Percentiles rank a stretch among this genome's conserved stretches.
Evolutionary conservation across 2,888 invertebrate genomes (phyloP).

Genomic region (Aphodius granarius): DNA sequence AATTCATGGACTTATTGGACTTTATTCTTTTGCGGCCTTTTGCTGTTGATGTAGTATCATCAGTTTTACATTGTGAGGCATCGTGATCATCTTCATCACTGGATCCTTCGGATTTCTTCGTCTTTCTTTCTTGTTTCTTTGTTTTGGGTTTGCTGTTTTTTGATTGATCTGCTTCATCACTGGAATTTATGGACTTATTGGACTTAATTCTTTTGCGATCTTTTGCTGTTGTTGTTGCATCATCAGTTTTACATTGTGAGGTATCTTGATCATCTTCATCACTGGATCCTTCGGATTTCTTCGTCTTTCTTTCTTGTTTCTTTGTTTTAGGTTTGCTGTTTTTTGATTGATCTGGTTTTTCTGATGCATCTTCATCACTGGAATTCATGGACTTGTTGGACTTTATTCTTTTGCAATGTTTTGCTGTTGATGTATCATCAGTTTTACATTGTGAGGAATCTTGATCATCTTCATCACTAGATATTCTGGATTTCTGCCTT

Average conservation of each 20-base stretch:
- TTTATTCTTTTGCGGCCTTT: too few species aligned
- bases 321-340: neutral
- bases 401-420: too few species aligned
- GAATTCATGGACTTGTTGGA: too few species aligned
- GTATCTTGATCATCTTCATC: neutral
- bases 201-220: too few species aligned
- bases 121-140: conserved; percentile 5
- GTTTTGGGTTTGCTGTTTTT: neutral
- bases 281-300: neutral
- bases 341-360: neutral
- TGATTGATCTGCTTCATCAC: neutral
- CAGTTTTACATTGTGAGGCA: too few species aligned
- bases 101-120: neutral
- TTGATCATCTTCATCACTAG: neutral
- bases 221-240: too few species aligned
- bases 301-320: neutral
- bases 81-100: neutral
- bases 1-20: too few species aligned
- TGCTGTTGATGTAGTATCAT: too few species aligned
- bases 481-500: neutral
- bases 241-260: neutral
- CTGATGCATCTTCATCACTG: neutral
- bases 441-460: neutral
- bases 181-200: too few species aligned
- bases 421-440: too few species aligned